These are phyloP conservation scores for Thermophis baileyi DNA, from an alignment of 2,113 vertebrate species.

Conservation along the genomic window DNA sequence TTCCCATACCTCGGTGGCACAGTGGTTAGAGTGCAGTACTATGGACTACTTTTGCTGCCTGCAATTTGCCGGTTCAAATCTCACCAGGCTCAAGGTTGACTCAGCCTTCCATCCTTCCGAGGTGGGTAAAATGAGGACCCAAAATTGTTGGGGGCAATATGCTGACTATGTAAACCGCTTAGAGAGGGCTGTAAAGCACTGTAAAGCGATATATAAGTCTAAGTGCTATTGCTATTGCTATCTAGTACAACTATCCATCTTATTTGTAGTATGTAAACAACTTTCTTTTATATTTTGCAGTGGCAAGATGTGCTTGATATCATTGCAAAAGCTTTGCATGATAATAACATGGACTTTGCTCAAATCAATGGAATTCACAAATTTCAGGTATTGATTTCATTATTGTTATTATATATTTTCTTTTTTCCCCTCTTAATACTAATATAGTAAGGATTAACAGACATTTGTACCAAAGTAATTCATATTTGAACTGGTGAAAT, in stretches of 20 bases:
- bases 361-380: slow-evolving; percentile 95
- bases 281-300: slow-evolving; percentile 67
- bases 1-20: neutral
- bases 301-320: slow-evolving; percentile 98
- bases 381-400: slow-evolving; percentile 83
- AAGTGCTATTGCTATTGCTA: too few species aligned
- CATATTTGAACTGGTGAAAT: neutral
- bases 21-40: too few species aligned
- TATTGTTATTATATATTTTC: slow-evolving; percentile 17
- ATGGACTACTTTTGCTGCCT: too few species aligned
- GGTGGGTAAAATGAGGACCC: too few species aligned
- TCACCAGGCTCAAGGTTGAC: too few species aligned
- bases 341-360: slow-evolving; percentile 95
- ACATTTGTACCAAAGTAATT: neutral
- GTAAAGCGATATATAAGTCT: too few species aligned
- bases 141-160: too few species aligned
- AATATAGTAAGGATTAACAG: slow-evolving; percentile 5
- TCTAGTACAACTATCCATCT: slow-evolving; percentile 8
- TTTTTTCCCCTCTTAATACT: slow-evolving; percentile 10
- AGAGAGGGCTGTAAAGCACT: too few species aligned
- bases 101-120: too few species aligned
- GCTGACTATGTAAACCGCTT: too few species aligned
- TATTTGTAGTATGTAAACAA: slow-evolving; percentile 23
- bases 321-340: slow-evolving; percentile 94
- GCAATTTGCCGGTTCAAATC: too few species aligned